Evolutionary conservation across 2,113 vertebrate species (phyloP), one percentile per base, ranked within the genome.

Genomic region (Scomber scombrus): DNA sequence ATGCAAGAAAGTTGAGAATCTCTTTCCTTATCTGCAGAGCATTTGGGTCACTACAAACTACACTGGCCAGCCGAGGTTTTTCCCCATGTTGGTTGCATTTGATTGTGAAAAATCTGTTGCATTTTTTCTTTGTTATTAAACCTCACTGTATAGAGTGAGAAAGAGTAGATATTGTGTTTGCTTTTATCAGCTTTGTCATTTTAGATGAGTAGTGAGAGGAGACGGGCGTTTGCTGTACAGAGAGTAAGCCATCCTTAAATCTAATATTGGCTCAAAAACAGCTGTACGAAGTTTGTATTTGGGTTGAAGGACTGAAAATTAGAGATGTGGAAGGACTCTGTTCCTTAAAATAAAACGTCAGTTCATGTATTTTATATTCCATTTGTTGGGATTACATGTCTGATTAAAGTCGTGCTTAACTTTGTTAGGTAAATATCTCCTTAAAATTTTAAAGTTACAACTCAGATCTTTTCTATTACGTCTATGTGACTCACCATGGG

Each of bases 101-200:
- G 46, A 21, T 56, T 49, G 43, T 65, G 21, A 80, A 78, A 84
- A 71, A 67, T 14, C 1, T 61, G 2, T 73, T 61, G 14, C 8
- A 47, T 71, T 57, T 67, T 16, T 60, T 40, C 21, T 60, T 55
- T 70, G 23, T 71, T 66, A 83, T 83, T 69, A 81, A 90, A 81
- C 55, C 55, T 79, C 23, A 47, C 61, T 71, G 16, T 71, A 15
- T 73, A 23, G 13, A 61, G 43, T 69, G 65, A 70, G 54, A 74
- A 81, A 74, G 5, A 51, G 29, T 61, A 85, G 50, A 65, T 50
- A 49, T 47, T 83, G 21, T 88, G 65, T 80, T 87, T 81, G 65
- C 57, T 82, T 89, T 86, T 75, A 76, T 78, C 55, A 31, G 8
- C 34, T 58, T 70, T 82, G 60, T 69, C 57, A 63, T 79, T 84